Evolutionary conservation across 2,113 vertebrate genomes (phyloP).

Genomic region (Cottus gobio): DNA sequence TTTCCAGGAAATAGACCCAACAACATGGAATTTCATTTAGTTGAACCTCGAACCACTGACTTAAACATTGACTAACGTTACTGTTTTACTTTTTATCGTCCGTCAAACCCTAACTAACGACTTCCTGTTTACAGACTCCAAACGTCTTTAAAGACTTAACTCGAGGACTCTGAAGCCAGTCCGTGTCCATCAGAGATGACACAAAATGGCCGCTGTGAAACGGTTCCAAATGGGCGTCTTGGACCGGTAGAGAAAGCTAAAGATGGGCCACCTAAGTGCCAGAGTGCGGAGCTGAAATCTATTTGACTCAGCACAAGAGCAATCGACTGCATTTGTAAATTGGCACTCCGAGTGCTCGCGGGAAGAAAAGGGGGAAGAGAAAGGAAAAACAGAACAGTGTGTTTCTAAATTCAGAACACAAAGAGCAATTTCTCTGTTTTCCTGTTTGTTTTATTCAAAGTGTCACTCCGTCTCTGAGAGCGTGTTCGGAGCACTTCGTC

Average conservation of each 20-base stretch:
- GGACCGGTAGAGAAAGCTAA: constrained; percentile 53
- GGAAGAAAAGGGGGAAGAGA: constrained; percentile 16
- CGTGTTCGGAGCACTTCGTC: constrained; percentile 66
- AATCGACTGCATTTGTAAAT: constrained; percentile 67
- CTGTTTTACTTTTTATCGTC: background rate
- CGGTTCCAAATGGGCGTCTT: constrained; percentile 51
- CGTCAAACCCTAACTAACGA: background rate
- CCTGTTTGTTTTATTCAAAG: constrained; percentile 81
- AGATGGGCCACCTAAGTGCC: constrained; percentile 74
- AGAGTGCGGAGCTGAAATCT: constrained; percentile 62
- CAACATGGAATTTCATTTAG: background rate
- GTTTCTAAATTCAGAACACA: constrained; percentile 82
- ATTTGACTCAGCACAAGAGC: constrained; percentile 70
- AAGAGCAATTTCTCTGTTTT: constrained; percentile 78
- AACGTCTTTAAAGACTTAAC: background rate
- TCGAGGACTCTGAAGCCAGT: background rate
- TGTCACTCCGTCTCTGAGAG: constrained; percentile 74
- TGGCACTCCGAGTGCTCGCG: constrained; percentile 58
- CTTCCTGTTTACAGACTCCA: background rate
- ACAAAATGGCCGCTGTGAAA: constrained; percentile 63
- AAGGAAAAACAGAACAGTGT: constrained; percentile 55
- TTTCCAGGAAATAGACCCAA: background rate
- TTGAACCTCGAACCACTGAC: background rate
- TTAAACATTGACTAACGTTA: background rate
- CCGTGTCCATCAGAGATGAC: constrained; percentile 31